Percentiles rank a stretch among this genome's conserved stretches.
Conservation (phyloP, 35 echinoderm and acorn worm genomes). For the Ophiothrix spiculata region DNA sequence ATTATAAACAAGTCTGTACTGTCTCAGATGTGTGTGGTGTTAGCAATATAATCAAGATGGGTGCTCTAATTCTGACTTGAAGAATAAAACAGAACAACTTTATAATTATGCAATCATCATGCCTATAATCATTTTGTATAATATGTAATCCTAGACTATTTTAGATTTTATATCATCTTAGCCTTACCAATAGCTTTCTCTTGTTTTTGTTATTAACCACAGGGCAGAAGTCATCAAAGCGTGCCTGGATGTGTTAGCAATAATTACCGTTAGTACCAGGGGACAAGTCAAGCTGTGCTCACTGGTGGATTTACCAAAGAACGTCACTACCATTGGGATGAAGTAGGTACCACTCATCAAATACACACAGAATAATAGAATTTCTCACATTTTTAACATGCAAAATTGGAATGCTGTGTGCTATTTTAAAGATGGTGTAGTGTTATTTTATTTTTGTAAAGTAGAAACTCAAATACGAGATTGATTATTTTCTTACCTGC, state of each 20-base stretch:
- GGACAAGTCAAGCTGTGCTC: constrained; percentile 89
- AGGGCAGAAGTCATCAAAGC: constrained; percentile 82
- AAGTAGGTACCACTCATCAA: constrained; percentile 77
- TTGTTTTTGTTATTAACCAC: constrained; percentile 3
- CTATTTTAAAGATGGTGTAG: too few species aligned
- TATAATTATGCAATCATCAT: too few species aligned
- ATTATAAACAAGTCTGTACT: too few species aligned
- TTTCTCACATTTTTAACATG: neutral
- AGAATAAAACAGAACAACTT: too few species aligned
- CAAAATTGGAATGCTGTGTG: neutral
- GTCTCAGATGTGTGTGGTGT: too few species aligned
- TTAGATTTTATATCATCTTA: neutral
- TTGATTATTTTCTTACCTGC: too few species aligned
- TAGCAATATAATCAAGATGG: too few species aligned
- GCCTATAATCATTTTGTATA: too few species aligned
- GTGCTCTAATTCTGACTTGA: too few species aligned
- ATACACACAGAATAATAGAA: constrained; percentile 84
- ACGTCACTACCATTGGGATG: constrained; percentile 64
- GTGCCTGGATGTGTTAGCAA: constrained; percentile 78
- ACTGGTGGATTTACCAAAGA: constrained; percentile 64
- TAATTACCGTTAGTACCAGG: constrained; percentile 74
- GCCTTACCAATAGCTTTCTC: neutral
- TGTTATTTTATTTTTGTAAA: too few species aligned
- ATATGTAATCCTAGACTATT: too few species aligned
- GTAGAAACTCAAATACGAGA: too few species aligned